Evolutionary conservation across 2,797 vertebrate species (phyloP).

Genomic region (Hydrolagus colliei): DNA sequence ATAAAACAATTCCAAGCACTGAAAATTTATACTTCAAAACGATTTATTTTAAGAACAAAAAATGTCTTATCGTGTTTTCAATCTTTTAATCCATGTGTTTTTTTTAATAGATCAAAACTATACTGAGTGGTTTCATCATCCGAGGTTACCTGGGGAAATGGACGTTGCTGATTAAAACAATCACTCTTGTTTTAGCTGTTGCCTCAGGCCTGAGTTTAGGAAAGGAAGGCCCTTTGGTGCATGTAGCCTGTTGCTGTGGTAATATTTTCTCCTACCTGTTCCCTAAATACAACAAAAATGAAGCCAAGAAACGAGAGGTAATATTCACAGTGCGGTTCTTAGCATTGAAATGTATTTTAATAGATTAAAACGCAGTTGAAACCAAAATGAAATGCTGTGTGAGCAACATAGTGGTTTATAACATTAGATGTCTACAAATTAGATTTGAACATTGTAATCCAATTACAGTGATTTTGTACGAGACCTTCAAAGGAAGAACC

Average conservation of each 20-base stretch:
- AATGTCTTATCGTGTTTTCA: neutral
- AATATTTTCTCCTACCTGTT: constrained; percentile 99
- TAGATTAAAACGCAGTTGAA: neutral
- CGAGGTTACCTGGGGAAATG: constrained; percentile 96
- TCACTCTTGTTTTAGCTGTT: constrained; percentile 93
- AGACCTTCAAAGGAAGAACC: too few species aligned
- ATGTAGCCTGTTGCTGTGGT: constrained; percentile 97
- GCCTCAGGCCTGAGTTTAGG: constrained; percentile 95
- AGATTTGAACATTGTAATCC: too few species aligned
- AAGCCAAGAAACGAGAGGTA: constrained; percentile 97
- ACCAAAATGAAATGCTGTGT: neutral
- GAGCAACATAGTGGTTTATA: too few species aligned
- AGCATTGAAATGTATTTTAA: neutral
- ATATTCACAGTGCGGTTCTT: neutral
- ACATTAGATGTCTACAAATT: too few species aligned
- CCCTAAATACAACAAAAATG: constrained; percentile 98
- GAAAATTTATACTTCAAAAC: too few species aligned
- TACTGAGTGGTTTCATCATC: constrained; percentile 97
- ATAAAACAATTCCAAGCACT: too few species aligned
- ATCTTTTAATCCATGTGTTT: neutral
- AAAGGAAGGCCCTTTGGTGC: constrained; percentile 93
- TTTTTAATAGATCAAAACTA: constrained; percentile 86
- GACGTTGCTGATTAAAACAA: constrained; percentile 96
- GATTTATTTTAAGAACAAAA: neutral
- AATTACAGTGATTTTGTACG: too few species aligned